These are phyloP conservation scores for Oithona nana DNA, from an alignment of 2,888 invertebrate genomes.

Conservation along the genomic window DNA sequence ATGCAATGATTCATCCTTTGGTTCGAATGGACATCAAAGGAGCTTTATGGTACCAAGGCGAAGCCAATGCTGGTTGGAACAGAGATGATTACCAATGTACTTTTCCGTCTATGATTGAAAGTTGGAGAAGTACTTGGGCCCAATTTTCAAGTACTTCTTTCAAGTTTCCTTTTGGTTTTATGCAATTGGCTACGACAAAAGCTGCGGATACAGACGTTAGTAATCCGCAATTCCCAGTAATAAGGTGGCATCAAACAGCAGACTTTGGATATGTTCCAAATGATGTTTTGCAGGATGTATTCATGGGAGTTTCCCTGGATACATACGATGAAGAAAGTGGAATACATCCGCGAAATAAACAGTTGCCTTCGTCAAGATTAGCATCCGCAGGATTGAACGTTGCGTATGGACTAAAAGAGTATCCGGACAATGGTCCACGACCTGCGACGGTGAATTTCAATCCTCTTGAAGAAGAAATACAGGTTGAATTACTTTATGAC, in stretches of 20 bases:
- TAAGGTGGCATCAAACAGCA: constrained; percentile 9
- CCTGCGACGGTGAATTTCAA: background rate
- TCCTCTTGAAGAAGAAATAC: background rate
- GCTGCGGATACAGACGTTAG: too few species aligned
- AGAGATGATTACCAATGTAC: constrained; percentile 8
- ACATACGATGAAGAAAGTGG: background rate
- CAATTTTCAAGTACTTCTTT: background rate
- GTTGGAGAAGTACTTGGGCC: background rate
- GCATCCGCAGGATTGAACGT: background rate
- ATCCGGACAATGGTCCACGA: constrained; percentile 1
- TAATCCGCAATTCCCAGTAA: background rate
- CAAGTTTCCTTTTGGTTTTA: constrained; percentile 7
- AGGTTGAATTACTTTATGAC: background rate
- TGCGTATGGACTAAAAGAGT: constrained; percentile 11
- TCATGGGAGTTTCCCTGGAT: constrained; percentile 1
- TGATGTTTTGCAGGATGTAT: background rate
- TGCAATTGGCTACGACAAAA: background rate
- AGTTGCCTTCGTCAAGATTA: background rate
- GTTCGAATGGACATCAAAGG: background rate
- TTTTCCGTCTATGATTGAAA: constrained; percentile 6
- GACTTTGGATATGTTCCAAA: background rate
- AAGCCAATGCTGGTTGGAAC: background rate
- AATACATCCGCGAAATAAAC: constrained; percentile 6
- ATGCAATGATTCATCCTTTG: constrained; percentile 9
- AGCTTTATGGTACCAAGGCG: constrained; percentile 11